A percentile compares a stretch with the other conserved stretches of the same genome.
Conservation (phyloP, 2,888 invertebrate species). For the Glaucopsyche alexis region DNA sequence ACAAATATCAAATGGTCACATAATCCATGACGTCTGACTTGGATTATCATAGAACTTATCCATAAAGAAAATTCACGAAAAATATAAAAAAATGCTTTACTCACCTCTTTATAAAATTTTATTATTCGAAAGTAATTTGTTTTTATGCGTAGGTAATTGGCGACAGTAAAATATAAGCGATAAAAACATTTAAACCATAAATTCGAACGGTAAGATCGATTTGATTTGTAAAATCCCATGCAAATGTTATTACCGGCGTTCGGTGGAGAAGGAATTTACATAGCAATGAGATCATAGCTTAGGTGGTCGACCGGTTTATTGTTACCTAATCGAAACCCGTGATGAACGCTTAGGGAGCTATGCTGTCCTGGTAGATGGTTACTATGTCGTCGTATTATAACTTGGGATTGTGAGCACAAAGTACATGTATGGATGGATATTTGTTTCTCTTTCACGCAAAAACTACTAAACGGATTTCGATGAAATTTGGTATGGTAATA, state of each 20-base stretch:
- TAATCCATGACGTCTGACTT: no score
- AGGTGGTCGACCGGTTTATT: constrained; percentile 32
- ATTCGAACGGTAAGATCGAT: constrained; percentile 9
- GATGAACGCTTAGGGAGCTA: not conserved
- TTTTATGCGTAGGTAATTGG: constrained; percentile 33
- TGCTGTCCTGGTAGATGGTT: constrained; percentile 3
- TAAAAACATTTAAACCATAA: not conserved
- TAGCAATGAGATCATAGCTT: constrained; percentile 40
- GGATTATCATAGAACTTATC: no score
- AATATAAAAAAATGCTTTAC: not conserved
- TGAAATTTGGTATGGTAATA: no score
- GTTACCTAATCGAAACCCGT: not conserved
- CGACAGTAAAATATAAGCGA: constrained; percentile 29
- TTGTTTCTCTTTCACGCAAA: no score
- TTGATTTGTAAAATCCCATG: constrained; percentile 30
- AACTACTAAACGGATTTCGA: no score
- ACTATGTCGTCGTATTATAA: not conserved
- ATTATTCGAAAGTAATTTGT: not conserved
- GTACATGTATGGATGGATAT: no score
- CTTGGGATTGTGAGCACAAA: not conserved
- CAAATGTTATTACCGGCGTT: constrained; percentile 26
- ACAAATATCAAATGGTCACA: no score
- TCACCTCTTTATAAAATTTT: not conserved
- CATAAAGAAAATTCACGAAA: no score
- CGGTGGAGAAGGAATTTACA: constrained; percentile 40